Percentiles rank a stretch among this genome's conserved stretches.
Evolutionary conservation across 2,113 vertebrate species (phyloP).

Genomic region (Pycnonotus jocosus): DNA sequence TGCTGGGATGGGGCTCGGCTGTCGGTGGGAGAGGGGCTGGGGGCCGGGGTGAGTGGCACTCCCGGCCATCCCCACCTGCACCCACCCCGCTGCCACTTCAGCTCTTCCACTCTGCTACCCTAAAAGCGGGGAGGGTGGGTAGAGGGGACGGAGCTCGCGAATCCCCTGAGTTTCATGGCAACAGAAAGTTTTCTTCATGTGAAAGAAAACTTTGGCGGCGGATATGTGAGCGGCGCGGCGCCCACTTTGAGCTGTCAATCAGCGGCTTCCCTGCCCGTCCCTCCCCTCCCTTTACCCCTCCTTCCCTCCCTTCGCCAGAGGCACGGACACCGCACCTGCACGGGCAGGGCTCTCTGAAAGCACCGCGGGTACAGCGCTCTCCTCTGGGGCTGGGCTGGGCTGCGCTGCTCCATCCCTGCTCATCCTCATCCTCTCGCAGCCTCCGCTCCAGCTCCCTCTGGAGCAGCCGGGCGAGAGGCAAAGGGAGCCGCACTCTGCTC

Average conservation of each 20-base stretch:
- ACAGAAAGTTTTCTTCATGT: conserved; percentile 12
- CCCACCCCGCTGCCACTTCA: not conserved
- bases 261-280: not conserved
- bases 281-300: not conserved
- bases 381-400: not conserved
- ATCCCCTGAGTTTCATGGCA: not conserved
- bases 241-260: conserved; percentile 35
- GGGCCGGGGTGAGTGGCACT: not conserved
- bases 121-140: too few relatives aligned
- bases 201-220: conserved; percentile 37
- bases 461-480: not conserved
- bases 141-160: not conserved
- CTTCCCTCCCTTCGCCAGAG: not conserved
- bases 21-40: not conserved
- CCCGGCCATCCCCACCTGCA: not conserved
- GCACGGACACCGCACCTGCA: not conserved
- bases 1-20: not conserved
- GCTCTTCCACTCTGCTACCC: not conserved
- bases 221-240: not conserved
- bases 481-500: not conserved
- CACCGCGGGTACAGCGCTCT: not conserved
- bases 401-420: not conserved
- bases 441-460: not conserved
- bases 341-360: not conserved
- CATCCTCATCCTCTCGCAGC: not conserved